Base-by-base conservation (phyloP, 1,140 invertebrate species). In the Tetramorium simillimum region DNA sequence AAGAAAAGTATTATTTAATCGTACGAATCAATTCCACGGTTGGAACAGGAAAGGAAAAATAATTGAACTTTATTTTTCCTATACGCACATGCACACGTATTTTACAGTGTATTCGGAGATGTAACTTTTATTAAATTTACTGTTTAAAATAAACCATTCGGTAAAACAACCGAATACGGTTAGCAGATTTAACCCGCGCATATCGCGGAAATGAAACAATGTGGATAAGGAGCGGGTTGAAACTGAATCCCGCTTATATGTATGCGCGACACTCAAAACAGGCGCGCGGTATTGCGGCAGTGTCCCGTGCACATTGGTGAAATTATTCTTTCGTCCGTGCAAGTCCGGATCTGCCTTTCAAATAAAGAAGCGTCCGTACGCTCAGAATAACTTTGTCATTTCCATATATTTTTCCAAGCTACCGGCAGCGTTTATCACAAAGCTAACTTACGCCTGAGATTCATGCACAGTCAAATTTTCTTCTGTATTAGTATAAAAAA, bases 261-360 rank as follows among this genome's bases (percentile, higher is more conserved):
- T 70, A 28, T 28, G 51, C 21, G 49, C 33, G 46, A 69, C 43
- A 80, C n/a, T 81, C 37, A 70, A 56, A 81, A 70, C 21, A 43
- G 33, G 21, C 16, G 21, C 16, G 51, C 5, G 3, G 53, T 53
- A 65, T 49, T n/a, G 67, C 40, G 56, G 53, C 46, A 49, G 40
- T 56, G 37, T 28, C 43, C 0, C 40, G 56, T 72, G 21, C 65
- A 62, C 81, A 88, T 63, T 62, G 62, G 49, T 43, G 40, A 90
- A 87, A 89, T 92, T 91, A 91, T 91, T 89, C 76, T 91, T 88
- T 67, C 88, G 69, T 70, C 77, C 70, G 84, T 65, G 69, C 76
- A 43, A 88, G 49, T 75, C 43, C 69, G 78, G n/a, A 91, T 92
- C 88, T 92, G 87, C 91, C 85, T 91, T 92, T 91, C 86, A 91